Percentiles rank a stretch among this genome's conserved stretches.
phyloP scores from a whole-genome alignment of 2,113 vertebrate genomes.

The Saccopteryx leptura region DNA sequence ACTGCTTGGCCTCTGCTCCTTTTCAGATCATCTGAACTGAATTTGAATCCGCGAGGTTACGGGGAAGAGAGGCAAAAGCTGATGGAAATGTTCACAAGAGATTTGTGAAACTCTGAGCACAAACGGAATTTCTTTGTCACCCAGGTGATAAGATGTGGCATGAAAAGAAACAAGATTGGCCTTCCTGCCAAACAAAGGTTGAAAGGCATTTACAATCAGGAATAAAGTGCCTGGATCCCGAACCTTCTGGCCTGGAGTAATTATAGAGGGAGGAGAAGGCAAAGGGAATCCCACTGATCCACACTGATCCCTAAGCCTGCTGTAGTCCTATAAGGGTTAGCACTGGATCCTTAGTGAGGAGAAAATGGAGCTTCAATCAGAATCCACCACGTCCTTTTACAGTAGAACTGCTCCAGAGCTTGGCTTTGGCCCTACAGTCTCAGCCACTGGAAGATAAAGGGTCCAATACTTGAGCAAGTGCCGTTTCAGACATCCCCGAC shows the following conservation, averaged over 20 bases:
- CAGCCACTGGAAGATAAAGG: neutral
- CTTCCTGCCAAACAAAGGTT: neutral
- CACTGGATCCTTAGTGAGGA: neutral
- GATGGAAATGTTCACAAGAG: slow-evolving; percentile 1
- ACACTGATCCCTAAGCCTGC: neutral
- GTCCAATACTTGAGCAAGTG: neutral
- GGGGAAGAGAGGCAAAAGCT: neutral
- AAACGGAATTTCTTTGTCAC: slow-evolving; percentile 18
- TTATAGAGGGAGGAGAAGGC: neutral
- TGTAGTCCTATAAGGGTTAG: neutral
- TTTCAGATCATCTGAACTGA: neutral
- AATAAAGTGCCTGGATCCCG: neutral
- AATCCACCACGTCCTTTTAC: neutral
- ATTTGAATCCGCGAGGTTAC: neutral
- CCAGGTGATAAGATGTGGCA: neutral
- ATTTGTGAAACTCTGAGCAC: slow-evolving; percentile 25
- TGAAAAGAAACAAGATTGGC: neutral
- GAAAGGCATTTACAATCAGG: slow-evolving; percentile 3
- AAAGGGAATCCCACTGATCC: neutral
- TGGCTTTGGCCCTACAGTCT: neutral
- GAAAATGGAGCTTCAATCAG: neutral
- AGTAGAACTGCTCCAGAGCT: neutral
- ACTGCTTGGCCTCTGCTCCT: neutral
- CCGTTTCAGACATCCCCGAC: slow-evolving; percentile 9
- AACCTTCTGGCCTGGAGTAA: neutral